phyloP scores from a whole-genome alignment of 2,888 invertebrate genomes.

The Campoplex capitator region DNA sequence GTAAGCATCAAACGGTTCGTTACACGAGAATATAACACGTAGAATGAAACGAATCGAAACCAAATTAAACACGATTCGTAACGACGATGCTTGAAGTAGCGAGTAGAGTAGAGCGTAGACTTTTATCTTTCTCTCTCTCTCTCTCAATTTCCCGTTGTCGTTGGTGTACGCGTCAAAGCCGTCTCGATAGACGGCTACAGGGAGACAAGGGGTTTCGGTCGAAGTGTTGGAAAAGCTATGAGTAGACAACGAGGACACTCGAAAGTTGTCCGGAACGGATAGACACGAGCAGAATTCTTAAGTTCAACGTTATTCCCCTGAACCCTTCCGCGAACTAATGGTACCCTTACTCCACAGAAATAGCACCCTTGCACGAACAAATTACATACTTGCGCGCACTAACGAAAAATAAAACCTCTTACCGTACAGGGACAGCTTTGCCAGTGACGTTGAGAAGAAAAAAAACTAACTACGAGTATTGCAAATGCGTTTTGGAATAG shows the following conservation, averaged over 20 bases:
- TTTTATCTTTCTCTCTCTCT: slow-evolving; percentile 13
- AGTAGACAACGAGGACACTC: slow-evolving; percentile 56
- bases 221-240: slow-evolving; percentile 43
- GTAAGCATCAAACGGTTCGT: slow-evolving; percentile 15
- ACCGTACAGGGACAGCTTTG: neutral
- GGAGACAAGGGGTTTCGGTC: slow-evolving; percentile 49
- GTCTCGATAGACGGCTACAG: slow-evolving; percentile 54
- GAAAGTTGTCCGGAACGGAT: slow-evolving; percentile 62
- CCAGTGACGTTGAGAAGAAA: slow-evolving; percentile 2
- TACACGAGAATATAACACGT: slow-evolving; percentile 4
- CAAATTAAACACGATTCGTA: neutral
- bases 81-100: slow-evolving; percentile 13
- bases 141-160: slow-evolving; percentile 7
- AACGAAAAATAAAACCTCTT: neutral
- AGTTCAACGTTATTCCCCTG: slow-evolving; percentile 60
- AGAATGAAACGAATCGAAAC: slow-evolving; percentile 20
- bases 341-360: neutral
- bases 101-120: neutral
- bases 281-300: slow-evolving; percentile 67
- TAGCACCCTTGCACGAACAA: slow-evolving; percentile 20
- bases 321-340: slow-evolving; percentile 20
- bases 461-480: slow-evolving; percentile 14
- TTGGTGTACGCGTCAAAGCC: slow-evolving; percentile 37
- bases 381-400: slow-evolving; percentile 4
- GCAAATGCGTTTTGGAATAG: slow-evolving; percentile 34